phyloP scores from a whole-genome alignment of 2,797 vertebrate genomes.

The Gymnothorax reevesii region DNA sequence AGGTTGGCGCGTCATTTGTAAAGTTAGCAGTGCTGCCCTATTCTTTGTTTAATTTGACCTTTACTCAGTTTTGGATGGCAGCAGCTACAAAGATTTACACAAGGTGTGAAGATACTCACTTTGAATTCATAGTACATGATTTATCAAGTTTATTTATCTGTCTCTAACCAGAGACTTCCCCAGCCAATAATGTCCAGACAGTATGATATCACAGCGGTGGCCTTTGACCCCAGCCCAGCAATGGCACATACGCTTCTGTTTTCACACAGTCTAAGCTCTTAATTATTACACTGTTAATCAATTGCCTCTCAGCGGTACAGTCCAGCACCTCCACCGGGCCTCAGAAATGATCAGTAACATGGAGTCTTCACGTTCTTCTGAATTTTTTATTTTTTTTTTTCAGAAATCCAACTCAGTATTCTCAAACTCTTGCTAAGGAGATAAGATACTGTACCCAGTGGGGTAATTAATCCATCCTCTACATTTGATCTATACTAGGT shows the following conservation, averaged over 20 bases:
- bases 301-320: not conserved
- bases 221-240: not conserved
- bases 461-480: too few relatives aligned
- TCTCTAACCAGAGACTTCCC: not conserved
- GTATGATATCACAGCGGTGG: not conserved
- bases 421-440: too few relatives aligned
- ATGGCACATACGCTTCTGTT: not conserved
- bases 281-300: conserved; percentile 1
- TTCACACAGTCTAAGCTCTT: not conserved
- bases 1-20: too few relatives aligned
- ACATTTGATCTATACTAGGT: too few relatives aligned
- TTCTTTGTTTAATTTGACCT: too few relatives aligned
- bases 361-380: not conserved
- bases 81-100: too few relatives aligned
- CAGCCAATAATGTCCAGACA: not conserved
- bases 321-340: not conserved
- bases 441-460: too few relatives aligned
- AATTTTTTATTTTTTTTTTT: not conserved
- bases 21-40: too few relatives aligned
- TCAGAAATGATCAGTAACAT: not conserved
- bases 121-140: too few relatives aligned
- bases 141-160: not conserved
- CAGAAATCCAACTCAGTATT: too few relatives aligned
- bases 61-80: too few relatives aligned
- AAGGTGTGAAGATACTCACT: too few relatives aligned